Evolutionary conservation across 2,113 vertebrate species (phyloP).

Genomic region (Mus spicilegus): DNA sequence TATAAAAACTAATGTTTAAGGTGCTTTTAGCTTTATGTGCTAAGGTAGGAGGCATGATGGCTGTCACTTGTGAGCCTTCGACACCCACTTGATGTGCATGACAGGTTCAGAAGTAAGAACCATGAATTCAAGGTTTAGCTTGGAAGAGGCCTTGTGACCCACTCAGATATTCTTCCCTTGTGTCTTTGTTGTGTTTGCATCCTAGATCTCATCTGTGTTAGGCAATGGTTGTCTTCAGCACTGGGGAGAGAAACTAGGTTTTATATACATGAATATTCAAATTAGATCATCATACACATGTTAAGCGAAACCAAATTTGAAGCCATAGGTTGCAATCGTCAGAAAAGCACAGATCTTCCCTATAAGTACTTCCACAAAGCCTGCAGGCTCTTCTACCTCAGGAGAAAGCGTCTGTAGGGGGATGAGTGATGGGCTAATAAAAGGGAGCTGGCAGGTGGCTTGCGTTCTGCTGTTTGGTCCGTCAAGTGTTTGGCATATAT

Average conservation of each 20-base stretch:
- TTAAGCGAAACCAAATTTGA: not conserved
- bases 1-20: not conserved
- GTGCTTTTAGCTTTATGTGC: not conserved
- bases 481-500: not conserved
- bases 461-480: not conserved
- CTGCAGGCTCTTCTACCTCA: not conserved
- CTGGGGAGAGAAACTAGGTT: not conserved
- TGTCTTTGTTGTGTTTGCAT: not conserved
- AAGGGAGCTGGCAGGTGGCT: not conserved
- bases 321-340: not conserved
- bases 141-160: not conserved
- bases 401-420: not conserved
- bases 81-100: fast-evolving
- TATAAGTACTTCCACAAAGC: not conserved
- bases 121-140: not conserved
- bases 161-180: not conserved
- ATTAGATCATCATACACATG: not conserved
- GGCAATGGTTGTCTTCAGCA: not conserved
- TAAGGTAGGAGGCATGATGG: not conserved
- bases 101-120: not conserved
- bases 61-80: not conserved
- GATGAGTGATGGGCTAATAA: not conserved
- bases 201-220: not conserved
- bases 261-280: not conserved
- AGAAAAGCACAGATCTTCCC: not conserved